phyloP scores from a whole-genome alignment of 2,888 invertebrate species.

The Dyspetes luteomarginatus region DNA sequence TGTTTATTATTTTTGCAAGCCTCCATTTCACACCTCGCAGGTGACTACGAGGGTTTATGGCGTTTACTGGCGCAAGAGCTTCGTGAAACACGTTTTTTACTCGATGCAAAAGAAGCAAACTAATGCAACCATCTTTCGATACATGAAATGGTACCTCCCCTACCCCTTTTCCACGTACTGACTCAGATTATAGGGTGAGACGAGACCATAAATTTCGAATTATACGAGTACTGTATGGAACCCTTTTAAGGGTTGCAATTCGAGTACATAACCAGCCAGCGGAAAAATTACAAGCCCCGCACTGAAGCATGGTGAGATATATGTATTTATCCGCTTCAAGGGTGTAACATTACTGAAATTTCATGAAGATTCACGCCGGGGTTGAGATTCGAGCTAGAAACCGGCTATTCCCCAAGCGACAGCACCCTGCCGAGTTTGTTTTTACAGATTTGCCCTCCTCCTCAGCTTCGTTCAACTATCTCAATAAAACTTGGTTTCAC shows the following conservation, averaged over 20 bases:
- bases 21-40: slow-evolving; percentile 37
- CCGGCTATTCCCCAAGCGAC: slow-evolving; percentile 21
- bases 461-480: neutral
- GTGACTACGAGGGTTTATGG: slow-evolving; percentile 13
- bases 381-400: slow-evolving; percentile 6
- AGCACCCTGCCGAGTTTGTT: slow-evolving; percentile 34
- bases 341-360: slow-evolving; percentile 51
- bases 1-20: neutral
- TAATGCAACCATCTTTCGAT: slow-evolving; percentile 15
- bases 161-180: slow-evolving; percentile 20
- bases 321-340: slow-evolving; percentile 40
- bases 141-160: neutral
- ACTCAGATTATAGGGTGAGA: slow-evolving; percentile 35
- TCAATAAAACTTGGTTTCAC: neutral
- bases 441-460: slow-evolving; percentile 39
- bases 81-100: slow-evolving; percentile 11
- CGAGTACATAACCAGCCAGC: slow-evolving; percentile 49
- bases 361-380: slow-evolving; percentile 2
- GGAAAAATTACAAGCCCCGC: slow-evolving; percentile 57
- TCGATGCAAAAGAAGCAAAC: neutral
- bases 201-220: slow-evolving; percentile 66
- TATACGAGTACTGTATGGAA: slow-evolving; percentile 52
- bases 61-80: neutral
- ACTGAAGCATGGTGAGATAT: slow-evolving; percentile 32
- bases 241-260: slow-evolving; percentile 55